These are phyloP conservation scores for Sebastes alutus DNA, from an alignment of 2,797 vertebrate genomes.

Conservation along the genomic window DNA sequence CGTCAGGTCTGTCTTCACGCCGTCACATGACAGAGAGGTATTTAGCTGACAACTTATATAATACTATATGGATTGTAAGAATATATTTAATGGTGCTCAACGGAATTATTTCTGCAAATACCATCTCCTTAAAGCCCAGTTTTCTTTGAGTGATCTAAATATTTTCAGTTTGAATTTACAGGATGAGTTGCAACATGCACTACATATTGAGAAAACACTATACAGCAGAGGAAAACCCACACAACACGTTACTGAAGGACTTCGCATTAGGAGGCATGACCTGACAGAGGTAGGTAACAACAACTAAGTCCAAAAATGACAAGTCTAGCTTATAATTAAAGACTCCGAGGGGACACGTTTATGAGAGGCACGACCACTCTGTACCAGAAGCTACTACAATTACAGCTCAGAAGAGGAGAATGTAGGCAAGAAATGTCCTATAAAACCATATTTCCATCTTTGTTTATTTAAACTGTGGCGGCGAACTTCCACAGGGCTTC, in stretches of 20 bases:
- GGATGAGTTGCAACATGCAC: slow-evolving; percentile 66
- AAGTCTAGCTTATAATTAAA: slow-evolving; percentile 72
- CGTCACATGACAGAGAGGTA: background rate
- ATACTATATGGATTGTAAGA: background rate
- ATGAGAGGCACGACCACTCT: slow-evolving; percentile 65
- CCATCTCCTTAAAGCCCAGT: background rate
- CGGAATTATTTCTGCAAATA: slow-evolving; percentile 17
- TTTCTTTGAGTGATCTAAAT: slow-evolving; percentile 17
- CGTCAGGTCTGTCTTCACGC: background rate
- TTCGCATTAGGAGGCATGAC: slow-evolving; percentile 54
- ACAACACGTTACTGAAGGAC: slow-evolving; percentile 59
- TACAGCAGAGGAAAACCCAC: slow-evolving; percentile 55
- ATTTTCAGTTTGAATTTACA: slow-evolving; percentile 29
- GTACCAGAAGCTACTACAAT: slow-evolving; percentile 67
- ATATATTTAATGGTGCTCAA: background rate
- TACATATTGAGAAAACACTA: slow-evolving; percentile 47
- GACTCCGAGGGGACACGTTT: slow-evolving; percentile 63
- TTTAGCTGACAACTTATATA: background rate
- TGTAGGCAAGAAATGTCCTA: slow-evolving; percentile 52
- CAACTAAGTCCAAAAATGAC: slow-evolving; percentile 66
- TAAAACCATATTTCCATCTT: slow-evolving; percentile 27
- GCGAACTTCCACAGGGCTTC: slow-evolving; percentile 84
- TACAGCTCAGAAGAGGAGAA: slow-evolving; percentile 63
- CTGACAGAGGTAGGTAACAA: slow-evolving; percentile 75
- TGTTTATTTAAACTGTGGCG: slow-evolving; percentile 56